These are phyloP conservation scores for Plebejus argus DNA, from an alignment of 2,888 invertebrate genomes.

Conservation along the genomic window DNA sequence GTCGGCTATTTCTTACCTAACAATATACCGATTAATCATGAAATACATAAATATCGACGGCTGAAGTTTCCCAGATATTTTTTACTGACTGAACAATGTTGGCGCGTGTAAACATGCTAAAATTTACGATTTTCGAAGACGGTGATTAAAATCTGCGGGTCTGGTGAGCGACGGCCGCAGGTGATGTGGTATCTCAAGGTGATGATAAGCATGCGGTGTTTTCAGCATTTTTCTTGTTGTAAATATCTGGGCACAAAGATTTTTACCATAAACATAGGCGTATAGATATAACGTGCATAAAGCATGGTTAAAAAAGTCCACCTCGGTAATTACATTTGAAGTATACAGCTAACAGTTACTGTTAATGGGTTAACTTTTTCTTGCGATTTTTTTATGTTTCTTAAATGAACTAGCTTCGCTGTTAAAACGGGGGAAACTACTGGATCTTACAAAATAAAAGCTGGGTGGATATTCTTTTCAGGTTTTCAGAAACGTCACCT, in stretches of 20 bases:
- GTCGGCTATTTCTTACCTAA: conserved; percentile 47
- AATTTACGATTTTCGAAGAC: conserved; percentile 51
- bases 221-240: neutral
- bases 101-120: conserved; percentile 60
- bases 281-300: too few relatives aligned
- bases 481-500: neutral
- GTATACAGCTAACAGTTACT: too few relatives aligned
- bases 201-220: neutral
- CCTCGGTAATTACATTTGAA: too few relatives aligned
- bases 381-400: too few relatives aligned
- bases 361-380: too few relatives aligned
- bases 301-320: too few relatives aligned
- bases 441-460: neutral
- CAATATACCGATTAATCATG: conserved; percentile 73
- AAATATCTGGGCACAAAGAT: neutral
- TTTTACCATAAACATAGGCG: neutral
- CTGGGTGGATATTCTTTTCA: neutral
- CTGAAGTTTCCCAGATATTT: conserved; percentile 66
- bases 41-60: conserved; percentile 63
- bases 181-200: conserved; percentile 25
- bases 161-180: conserved; percentile 43
- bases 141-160: conserved; percentile 45
- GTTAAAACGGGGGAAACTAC: too few relatives aligned
- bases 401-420: too few relatives aligned
- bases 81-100: conserved; percentile 59